Evolutionary conservation across 2,797 vertebrate genomes (phyloP).

Genomic region (Tympanoctomys barrerae): DNA sequence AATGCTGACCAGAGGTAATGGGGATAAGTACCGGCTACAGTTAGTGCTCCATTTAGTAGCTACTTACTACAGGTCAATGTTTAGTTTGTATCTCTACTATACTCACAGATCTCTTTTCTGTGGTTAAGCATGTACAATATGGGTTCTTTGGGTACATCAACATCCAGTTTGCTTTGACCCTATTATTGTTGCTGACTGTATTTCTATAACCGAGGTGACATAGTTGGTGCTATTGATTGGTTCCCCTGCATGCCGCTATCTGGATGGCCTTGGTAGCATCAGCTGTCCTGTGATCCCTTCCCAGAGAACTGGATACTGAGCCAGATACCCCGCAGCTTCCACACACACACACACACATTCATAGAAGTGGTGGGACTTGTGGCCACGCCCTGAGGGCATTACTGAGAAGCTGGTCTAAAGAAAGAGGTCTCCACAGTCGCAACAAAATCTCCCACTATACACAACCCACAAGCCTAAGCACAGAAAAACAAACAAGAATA

Average conservation of each 20-base stretch:
- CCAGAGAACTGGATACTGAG: too few species aligned
- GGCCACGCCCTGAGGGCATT: neutral
- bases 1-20: neutral
- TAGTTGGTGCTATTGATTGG: neutral
- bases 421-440: neutral
- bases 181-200: too few species aligned
- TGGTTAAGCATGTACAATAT: too few species aligned
- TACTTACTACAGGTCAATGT: neutral
- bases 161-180: too few species aligned
- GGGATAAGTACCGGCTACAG: neutral
- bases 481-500: neutral
- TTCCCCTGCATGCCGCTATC: neutral
- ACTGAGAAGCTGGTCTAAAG: neutral
- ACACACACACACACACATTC: neutral
- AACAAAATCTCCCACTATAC: neutral
- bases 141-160: too few species aligned
- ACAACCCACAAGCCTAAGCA: neutral
- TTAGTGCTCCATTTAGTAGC: neutral
- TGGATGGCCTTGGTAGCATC: neutral
- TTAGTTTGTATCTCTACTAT: neutral
- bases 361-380: neutral
- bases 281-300: too few species aligned
- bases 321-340: too few species aligned
- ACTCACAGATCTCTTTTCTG: neutral
- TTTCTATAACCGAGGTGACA: too few species aligned